Base-by-base conservation (phyloP, 1,140 invertebrate genomes). In the Drosophila lacertosa region DNA sequence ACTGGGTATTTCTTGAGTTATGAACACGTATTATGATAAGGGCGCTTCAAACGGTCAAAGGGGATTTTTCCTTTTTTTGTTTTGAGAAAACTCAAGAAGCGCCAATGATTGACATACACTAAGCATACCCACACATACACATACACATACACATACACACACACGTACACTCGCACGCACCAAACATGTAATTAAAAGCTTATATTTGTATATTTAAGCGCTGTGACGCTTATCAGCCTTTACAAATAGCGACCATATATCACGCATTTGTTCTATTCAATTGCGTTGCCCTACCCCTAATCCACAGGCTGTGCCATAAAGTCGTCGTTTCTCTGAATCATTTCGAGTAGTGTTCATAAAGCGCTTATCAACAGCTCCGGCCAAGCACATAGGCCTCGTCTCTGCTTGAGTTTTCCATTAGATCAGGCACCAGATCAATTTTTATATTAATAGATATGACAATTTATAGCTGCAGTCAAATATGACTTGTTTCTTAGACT, bases 1-100 rank as follows among this genome's bases (percentile, higher is more conserved):
- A 26, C 24, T 5, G 6, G 7, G 16, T 22, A 9, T 24, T 53
- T 22, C 2, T 32, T 20, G 3, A n/a, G 24, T 63, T 55, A 35
- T 16, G 53, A 44, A 69, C 66, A 74, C 71, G 71, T 74, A 70
- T 5, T 13, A 24, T 58, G 71, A 74, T 74, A 74, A 74, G 58
- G 50, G 55, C 35, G 55, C 29, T 50, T 11, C 35, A 39, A 59
- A 16, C 35, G 53, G 13, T 67, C 47, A 67, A 55, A 60, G 18
- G 15, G 55, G 65, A 51, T 74, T 74, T 70, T 22, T 24, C 1
- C 24, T 35, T 51, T 7, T 29, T 73, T 40, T 37, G 4, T 20
- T n/a, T n/a, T 63, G 29, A 20, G 39, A 45, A 59, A 44, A 59
- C 44, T 68, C 48, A 68, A 60, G 55, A 42, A 67, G 7, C 22